These are phyloP conservation scores for Nothobranchius kuhntae DNA, from an alignment of 2,113 vertebrate species.

Conservation along the genomic window DNA sequence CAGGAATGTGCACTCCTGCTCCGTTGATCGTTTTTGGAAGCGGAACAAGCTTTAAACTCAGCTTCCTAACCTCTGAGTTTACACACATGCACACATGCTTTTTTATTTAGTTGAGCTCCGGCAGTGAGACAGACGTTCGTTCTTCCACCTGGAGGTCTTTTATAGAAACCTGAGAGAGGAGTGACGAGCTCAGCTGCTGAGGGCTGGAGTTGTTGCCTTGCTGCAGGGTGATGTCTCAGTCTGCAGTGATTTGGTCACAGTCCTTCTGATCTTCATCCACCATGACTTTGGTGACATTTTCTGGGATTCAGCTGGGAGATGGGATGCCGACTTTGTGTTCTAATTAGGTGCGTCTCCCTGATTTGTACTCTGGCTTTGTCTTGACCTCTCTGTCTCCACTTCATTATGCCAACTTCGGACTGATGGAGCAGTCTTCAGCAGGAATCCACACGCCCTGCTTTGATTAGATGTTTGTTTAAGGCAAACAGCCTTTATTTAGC, in stretches of 20 bases:
- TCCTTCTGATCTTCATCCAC: constrained; percentile 68
- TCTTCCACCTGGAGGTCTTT: not conserved
- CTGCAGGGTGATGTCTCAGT: constrained; percentile 61
- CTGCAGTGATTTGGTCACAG: constrained; percentile 51
- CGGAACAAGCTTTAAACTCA: not conserved
- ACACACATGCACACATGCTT: too few relatives aligned
- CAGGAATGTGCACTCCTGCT: not conserved
- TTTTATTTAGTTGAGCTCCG: too few relatives aligned
- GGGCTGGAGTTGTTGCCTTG: not conserved
- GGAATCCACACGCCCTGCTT: constrained; percentile 14
- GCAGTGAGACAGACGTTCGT: not conserved
- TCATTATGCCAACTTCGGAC: constrained; percentile 10
- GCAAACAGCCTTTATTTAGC: not conserved
- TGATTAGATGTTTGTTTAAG: constrained; percentile 6
- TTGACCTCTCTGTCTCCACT: constrained; percentile 37
- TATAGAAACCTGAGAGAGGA: not conserved
- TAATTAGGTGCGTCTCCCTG: constrained; percentile 61
- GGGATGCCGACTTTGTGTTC: constrained; percentile 61
- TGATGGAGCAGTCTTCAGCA: not conserved
- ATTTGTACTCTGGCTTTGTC: constrained; percentile 48
- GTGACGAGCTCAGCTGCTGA: constrained; percentile 9
- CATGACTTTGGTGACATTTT: constrained; percentile 77
- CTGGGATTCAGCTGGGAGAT: constrained; percentile 61
- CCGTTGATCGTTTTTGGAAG: constrained; percentile 2
- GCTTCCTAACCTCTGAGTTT: not conserved